Percentiles rank a stretch among this genome's conserved stretches.
Evolutionary conservation across 2,888 invertebrate species (phyloP).

Genomic region (Cantharis nigra): DNA sequence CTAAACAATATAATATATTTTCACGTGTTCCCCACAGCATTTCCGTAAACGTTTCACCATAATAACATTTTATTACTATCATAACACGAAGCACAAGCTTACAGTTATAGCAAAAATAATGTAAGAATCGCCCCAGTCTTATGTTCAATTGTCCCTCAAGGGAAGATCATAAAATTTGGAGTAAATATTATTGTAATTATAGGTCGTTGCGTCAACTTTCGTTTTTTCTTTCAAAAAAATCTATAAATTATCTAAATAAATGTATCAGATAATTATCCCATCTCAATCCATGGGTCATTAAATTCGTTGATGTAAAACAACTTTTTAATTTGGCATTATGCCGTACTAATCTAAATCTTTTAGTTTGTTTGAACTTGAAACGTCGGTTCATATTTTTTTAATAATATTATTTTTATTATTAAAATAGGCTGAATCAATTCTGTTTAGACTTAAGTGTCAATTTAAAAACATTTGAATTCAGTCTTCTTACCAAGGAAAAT

Average conservation of each 20-base stretch:
- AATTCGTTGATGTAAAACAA: neutral
- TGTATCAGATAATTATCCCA: constrained; percentile 1
- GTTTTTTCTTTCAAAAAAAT: neutral
- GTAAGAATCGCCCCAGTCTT: constrained; percentile 15
- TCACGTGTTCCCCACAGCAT: constrained; percentile 28
- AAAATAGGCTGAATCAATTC: too few species aligned
- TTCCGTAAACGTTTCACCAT: constrained; percentile 34
- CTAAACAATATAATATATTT: constrained; percentile 33
- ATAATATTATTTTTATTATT: neutral
- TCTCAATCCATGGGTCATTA: neutral
- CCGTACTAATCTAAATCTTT: neutral
- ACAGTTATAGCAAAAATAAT: constrained; percentile 25
- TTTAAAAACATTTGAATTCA: too few species aligned
- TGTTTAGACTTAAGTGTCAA: too few species aligned
- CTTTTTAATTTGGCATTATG: constrained; percentile 4
- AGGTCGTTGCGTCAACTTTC: neutral
- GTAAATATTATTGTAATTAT: constrained; percentile 1
- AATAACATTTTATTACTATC: constrained; percentile 38
- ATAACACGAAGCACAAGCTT: constrained; percentile 30
- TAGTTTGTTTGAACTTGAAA: neutral
- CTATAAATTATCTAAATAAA: neutral
- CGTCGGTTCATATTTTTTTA: neutral
- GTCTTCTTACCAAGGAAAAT: too few species aligned
- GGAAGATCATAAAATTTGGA: constrained; percentile 17
- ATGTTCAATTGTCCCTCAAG: neutral